phyloP scores from a whole-genome alignment of 2,113 vertebrate species.

The Etheostoma spectabile region DNA sequence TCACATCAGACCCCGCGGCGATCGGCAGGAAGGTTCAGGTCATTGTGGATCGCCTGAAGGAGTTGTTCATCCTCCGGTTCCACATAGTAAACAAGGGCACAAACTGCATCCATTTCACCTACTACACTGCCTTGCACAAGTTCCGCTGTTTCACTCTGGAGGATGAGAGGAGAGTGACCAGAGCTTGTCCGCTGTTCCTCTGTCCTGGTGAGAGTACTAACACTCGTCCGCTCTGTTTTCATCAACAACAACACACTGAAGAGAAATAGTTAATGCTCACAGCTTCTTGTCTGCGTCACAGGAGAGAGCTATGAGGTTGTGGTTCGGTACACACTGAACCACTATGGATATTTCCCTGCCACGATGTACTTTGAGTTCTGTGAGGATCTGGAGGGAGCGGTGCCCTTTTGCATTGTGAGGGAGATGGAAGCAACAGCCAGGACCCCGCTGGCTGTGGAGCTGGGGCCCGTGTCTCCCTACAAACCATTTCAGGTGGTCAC shows the following conservation, averaged over 20 bases:
- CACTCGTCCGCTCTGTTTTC: background rate
- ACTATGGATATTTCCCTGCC: conserved; percentile 85
- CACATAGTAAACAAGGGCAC: conserved; percentile 81
- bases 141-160: conserved; percentile 76
- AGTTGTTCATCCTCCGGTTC: conserved; percentile 69
- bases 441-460: conserved; percentile 81
- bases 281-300: conserved; percentile 52
- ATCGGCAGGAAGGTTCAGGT: conserved; percentile 83
- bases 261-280: background rate
- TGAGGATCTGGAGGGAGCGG: conserved; percentile 62
- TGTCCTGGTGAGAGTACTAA: conserved; percentile 82
- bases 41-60: conserved; percentile 39
- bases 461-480: conserved; percentile 86
- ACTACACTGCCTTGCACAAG: conserved; percentile 72
- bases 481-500: conserved; percentile 72
- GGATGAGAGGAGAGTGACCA: conserved; percentile 72
- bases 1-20: conserved; percentile 73
- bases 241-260: background rate
- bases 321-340: conserved; percentile 78
- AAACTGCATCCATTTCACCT: conserved; percentile 78
- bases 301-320: conserved; percentile 82
- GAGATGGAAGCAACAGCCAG: conserved; percentile 81
- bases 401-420: conserved; percentile 86
- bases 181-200: conserved; percentile 77
- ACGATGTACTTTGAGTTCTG: conserved; percentile 87